Evolutionary conservation across 1,140 invertebrate genomes (phyloP), one percentile per base, ranked within the genome.

Genomic region (Drosophila malerkotliana): DNA sequence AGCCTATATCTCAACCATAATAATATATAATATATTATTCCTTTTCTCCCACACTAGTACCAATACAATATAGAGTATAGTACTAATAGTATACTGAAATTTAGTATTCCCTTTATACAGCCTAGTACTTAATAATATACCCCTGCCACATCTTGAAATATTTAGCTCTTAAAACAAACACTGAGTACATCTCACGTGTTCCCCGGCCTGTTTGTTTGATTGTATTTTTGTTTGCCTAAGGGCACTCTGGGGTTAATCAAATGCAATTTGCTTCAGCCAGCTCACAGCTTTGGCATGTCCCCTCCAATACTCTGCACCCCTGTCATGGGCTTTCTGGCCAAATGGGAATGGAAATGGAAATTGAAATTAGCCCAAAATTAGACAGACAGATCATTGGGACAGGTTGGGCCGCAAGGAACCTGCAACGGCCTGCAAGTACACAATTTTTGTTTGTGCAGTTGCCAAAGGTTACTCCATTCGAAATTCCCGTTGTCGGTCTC

Each of bases 311-410:
- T 3, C 9, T 6, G 32, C 39, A 55, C 44, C 37, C 30, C 8
- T 21, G 9, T 10, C 12, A 14, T 15, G 21, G 10, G 34, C 5
- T 54, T 54, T 48, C 55, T 48, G 63, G 66, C 24, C 18, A 69
- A 69, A 69, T 69, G 55, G 57, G 41, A 63, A 64, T 77, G 60
- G 62, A 55, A 64, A 71, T 81, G 66, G 59, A 87, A 85, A 87
- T 85, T 85, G 82, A 85, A 85, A 85, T 85, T 87, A 85, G 82
- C 69, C 71, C 54, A 72, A 85, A 85, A 82, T 82, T 66, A 76
- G 82, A 72, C 82, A 74, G 73, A 85, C 78, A 63, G 41, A 15
- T 63, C 56, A 58, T 24, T 60, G 64, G 61, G 73, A 72, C 73
- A 85, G 69, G 74, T 84, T 84, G 74, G 4, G 41, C 26, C 26